Base-by-base conservation (phyloP, 2,888 invertebrate genomes). In the Malthinus flaveolus region DNA sequence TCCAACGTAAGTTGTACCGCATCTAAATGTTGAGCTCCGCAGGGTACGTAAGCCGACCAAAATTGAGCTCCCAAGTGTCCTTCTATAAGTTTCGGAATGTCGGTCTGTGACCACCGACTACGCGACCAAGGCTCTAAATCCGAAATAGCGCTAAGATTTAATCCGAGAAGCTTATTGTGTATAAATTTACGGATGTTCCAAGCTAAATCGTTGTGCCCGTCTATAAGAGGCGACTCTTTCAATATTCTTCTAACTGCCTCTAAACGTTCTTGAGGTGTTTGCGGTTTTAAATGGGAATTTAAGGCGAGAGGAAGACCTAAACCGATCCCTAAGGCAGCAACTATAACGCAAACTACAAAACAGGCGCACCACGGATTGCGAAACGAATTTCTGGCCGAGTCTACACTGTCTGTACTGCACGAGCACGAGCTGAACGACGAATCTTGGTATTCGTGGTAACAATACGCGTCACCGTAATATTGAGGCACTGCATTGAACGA, bases 31-130 rank as follows among this genome's bases (percentile, higher is more conserved):
- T 91, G 88, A 23, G 91, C 89, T 66, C 89, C 90, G 74, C 92
- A 92, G 66, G 92, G 92, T 73, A 92, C 91, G 78, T 91, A 92
- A 63, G 92, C 92, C 62, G 92, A 91, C 92, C 92, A 92, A 77
- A 92, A 91, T 84, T 95, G 95, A 65, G 94, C 95, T 61, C 94
- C 95, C 56, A 96, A 87, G 74, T 89, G 86, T 59, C 95, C 95
- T 68, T 87, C 84, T 70, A 87, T 84, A 70, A 95, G 83, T 72
- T 94, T 85, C 59, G 91, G 90, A 71, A 96, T 90, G 79, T 96
- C 95, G 23, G 95, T 96, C 77, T 96, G 95, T 70, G 93, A 93
- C 93, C 93, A 95, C 78, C 87, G 87, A 76, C 90, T 91, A 71
- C 86, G 84, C 67, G 90, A 87, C 93, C 93, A 93, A 66, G 93